A percentile compares a stretch with the other conserved stretches of the same genome.
phyloP scores from a whole-genome alignment of 2,797 vertebrate species.

The Gymnodraco acuticeps region DNA sequence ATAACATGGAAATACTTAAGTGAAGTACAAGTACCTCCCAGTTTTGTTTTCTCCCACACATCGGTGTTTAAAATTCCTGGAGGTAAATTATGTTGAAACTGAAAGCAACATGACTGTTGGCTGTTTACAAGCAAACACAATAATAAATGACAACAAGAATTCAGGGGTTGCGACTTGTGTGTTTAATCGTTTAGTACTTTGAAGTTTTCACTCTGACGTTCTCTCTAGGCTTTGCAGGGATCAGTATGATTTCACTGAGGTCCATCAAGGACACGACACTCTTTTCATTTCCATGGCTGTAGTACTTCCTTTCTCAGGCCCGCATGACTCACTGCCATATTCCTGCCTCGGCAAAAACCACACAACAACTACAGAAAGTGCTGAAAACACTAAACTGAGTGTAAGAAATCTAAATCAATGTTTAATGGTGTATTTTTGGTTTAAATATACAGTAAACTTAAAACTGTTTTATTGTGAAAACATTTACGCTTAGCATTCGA shows the following conservation, averaged over 20 bases:
- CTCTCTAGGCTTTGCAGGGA: constrained; percentile 17
- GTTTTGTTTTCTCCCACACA: constrained; percentile 31
- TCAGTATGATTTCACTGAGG: constrained; percentile 28
- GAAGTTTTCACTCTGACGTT: neutral
- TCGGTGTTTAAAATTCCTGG: constrained; percentile 24
- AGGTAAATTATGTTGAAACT: constrained; percentile 19
- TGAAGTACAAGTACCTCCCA: neutral
- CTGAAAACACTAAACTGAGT: too few species aligned
- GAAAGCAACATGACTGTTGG: constrained; percentile 12
- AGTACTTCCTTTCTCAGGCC: constrained; percentile 15
- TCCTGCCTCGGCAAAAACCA: constrained; percentile 34
- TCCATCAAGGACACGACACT: neutral
- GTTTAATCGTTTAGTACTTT: neutral
- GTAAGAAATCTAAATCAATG: too few species aligned
- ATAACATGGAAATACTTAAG: too few species aligned
- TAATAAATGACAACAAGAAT: constrained; percentile 29
- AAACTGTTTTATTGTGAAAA: too few species aligned
- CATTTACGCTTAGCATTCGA: too few species aligned
- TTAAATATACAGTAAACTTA: too few species aligned
- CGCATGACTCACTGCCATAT: constrained; percentile 27
- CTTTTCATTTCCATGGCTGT: constrained; percentile 16
- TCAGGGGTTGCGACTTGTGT: neutral
- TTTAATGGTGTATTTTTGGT: too few species aligned
- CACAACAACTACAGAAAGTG: neutral
- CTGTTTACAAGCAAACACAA: constrained; percentile 17